These are phyloP conservation scores for Diachrysia chrysitis DNA, from an alignment of 2,888 invertebrate genomes.

Conservation along the genomic window DNA sequence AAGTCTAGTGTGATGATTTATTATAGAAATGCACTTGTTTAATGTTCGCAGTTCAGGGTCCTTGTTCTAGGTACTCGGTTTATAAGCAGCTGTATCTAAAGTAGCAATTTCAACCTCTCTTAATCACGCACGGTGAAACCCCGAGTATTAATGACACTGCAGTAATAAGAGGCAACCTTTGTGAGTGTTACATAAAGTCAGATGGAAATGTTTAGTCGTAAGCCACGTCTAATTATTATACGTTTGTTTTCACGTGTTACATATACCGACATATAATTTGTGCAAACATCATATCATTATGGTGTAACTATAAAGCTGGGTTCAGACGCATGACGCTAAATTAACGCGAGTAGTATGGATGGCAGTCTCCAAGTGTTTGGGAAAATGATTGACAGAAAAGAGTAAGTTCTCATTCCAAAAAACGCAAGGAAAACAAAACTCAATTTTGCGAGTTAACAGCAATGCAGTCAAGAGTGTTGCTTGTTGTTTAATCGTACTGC, in stretches of 20 bases:
- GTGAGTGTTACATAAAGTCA: slow-evolving; percentile 39
- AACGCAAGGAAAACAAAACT: too few relatives aligned
- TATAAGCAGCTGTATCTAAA: not conserved
- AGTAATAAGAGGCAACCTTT: slow-evolving; percentile 43
- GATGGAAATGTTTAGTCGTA: not conserved
- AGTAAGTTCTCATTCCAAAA: too few relatives aligned
- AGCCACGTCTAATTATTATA: slow-evolving; percentile 27
- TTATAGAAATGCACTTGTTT: not conserved
- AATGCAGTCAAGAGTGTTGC: too few relatives aligned
- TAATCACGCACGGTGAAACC: slow-evolving; percentile 40
- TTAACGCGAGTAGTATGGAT: not conserved
- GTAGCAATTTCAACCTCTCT: slow-evolving; percentile 18
- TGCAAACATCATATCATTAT: slow-evolving; percentile 1
- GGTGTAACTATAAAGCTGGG: not conserved
- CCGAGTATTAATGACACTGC: slow-evolving; percentile 47
- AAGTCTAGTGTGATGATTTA: not conserved
- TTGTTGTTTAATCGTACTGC: too few relatives aligned
- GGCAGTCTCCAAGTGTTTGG: not conserved
- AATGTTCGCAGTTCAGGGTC: too few relatives aligned
- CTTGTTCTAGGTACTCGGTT: too few relatives aligned
- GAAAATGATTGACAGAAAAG: not conserved
- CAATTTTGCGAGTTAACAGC: too few relatives aligned
- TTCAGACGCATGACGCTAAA: not conserved
- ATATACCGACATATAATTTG: slow-evolving; percentile 11
- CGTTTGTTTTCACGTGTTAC: slow-evolving; percentile 31